Evolutionary conservation across 2,888 invertebrate species (phyloP).

Genomic region (Petrophora chlorosata): DNA sequence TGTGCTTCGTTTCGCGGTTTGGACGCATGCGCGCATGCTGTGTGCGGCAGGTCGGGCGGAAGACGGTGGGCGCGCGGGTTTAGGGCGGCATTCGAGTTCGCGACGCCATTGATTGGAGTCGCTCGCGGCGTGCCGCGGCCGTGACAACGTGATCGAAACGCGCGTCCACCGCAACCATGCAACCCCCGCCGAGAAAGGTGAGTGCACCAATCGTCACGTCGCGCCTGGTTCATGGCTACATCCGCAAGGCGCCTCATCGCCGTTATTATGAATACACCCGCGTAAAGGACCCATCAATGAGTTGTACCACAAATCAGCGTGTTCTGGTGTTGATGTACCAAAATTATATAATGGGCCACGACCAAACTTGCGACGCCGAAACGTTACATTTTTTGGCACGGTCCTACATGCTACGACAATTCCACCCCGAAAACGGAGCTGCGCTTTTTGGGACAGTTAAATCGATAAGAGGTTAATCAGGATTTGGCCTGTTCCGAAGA

Average conservation of each 20-base stretch:
- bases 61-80: constrained; percentile 24
- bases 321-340: constrained; percentile 16
- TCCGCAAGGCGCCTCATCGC: background rate
- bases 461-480: constrained; percentile 34
- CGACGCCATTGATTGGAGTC: constrained; percentile 54
- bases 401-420: background rate
- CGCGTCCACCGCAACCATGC: constrained; percentile 84
- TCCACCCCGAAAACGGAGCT: constrained; percentile 7
- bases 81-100: constrained; percentile 53
- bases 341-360: constrained; percentile 28
- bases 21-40: constrained; percentile 47
- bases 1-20: no score
- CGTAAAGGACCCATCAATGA: constrained; percentile 1
- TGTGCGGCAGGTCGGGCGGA: constrained; percentile 23
- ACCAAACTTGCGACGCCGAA: background rate
- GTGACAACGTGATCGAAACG: constrained; percentile 19
- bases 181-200: constrained; percentile 94
- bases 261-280: background rate
- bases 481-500: constrained; percentile 2
- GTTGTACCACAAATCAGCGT: constrained; percentile 2
- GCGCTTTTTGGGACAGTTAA: constrained; percentile 29
- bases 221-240: background rate
- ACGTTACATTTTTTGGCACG: constrained; percentile 1
- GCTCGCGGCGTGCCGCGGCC: constrained; percentile 36
- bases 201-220: constrained; percentile 57